Conservation (phyloP, 1,140 invertebrate genomes). For the Pollicipes pollicipes region DNA sequence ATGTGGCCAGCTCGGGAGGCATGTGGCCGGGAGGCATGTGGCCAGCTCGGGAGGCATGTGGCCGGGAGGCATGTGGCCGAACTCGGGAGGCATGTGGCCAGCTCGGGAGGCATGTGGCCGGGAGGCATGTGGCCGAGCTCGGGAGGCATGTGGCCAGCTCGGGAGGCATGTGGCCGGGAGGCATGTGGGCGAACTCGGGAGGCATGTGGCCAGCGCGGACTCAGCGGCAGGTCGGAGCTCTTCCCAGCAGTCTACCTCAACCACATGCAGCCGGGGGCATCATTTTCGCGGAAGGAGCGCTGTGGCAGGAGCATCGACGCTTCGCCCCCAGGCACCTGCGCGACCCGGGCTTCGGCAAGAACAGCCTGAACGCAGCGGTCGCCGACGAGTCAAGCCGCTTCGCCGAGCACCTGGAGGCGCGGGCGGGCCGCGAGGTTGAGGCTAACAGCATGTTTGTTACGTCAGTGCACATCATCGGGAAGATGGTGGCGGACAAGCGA, state of each 20-base stretch:
- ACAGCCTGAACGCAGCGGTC: constrained; percentile 48
- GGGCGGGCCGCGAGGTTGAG: constrained; percentile 3
- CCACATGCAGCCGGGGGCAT: constrained; percentile 4
- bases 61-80: too few species aligned
- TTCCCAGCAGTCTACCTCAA: neutral
- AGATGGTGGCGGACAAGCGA: constrained; percentile 59
- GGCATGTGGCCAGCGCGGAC: too few species aligned
- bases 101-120: too few species aligned
- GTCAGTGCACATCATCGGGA: constrained; percentile 57
- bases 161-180: too few species aligned
- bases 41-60: too few species aligned
- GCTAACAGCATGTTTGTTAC: constrained; percentile 23
- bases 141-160: too few species aligned
- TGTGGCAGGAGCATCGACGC: constrained; percentile 12
- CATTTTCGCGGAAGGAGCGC: neutral
- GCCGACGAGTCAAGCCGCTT: constrained; percentile 46
- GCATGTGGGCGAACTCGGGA: too few species aligned
- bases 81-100: too few species aligned
- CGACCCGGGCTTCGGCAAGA: constrained; percentile 50
- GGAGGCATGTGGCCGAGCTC: too few species aligned
- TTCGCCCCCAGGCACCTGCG: constrained; percentile 13
- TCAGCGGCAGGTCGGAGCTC: neutral
- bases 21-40: too few species aligned
- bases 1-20: too few species aligned
- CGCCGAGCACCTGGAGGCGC: constrained; percentile 8